Evolutionary conservation across 2,113 vertebrate genomes (phyloP).

Genomic region (Phalacrocorax aristotelis): DNA sequence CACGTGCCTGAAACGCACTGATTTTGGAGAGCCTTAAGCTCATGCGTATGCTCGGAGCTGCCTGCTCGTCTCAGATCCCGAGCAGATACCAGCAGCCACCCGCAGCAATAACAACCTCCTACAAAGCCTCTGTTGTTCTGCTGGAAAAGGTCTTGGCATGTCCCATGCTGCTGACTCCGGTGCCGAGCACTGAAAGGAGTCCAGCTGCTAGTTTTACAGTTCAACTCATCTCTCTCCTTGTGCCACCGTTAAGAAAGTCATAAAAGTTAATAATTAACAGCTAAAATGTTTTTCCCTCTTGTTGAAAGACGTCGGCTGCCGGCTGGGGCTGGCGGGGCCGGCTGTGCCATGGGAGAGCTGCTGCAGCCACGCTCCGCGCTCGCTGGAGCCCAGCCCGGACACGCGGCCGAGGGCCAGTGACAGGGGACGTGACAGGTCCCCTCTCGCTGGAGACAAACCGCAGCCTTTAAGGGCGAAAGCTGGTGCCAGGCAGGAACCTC

Average conservation of each 20-base stretch:
- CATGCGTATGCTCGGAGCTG: accelerated
- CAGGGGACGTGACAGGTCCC: background rate
- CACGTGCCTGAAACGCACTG: background rate
- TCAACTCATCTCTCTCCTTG: background rate
- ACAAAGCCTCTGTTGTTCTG: background rate
- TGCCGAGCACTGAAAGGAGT: background rate
- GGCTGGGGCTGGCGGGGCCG: background rate
- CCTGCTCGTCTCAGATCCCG: background rate
- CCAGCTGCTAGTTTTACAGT: background rate
- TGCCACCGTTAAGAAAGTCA: background rate
- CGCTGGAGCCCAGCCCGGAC: background rate
- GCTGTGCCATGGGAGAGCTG: background rate
- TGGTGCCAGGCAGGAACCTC: background rate
- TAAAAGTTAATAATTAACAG: background rate
- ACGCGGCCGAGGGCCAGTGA: background rate
- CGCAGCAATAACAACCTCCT: background rate
- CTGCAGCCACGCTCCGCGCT: background rate
- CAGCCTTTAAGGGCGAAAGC: background rate
- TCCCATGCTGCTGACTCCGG: background rate
- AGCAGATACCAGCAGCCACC: background rate
- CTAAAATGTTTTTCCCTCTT: background rate
- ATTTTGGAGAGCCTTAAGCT: background rate
- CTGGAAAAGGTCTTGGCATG: background rate
- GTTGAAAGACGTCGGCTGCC: background rate
- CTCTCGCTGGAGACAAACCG: background rate